phyloP scores from a whole-genome alignment of 2,797 vertebrate species.

The Lepidocolaptes lacrymiger region DNA sequence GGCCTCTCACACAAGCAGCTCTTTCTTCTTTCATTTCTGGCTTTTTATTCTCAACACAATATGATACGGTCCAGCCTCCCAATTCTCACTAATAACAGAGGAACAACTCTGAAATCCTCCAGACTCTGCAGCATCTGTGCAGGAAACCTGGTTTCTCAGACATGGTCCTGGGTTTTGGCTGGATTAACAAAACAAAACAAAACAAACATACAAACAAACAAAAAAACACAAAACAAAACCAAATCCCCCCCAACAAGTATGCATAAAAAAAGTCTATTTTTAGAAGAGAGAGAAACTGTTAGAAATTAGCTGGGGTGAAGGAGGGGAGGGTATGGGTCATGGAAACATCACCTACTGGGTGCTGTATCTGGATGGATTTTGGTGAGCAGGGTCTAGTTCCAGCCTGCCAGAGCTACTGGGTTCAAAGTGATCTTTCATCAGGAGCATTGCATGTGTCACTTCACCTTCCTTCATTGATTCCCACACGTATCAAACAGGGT shows the following conservation, averaged over 20 bases:
- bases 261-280: neutral
- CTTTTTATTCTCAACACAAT: neutral
- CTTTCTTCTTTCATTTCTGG: conserved; percentile 41
- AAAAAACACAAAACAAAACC: too few species aligned
- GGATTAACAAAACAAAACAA: neutral
- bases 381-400: neutral
- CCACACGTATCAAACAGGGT: neutral
- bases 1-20: neutral
- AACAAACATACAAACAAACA: too few species aligned
- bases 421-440: neutral
- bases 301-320: neutral
- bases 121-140: neutral
- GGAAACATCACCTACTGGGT: neutral
- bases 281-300: neutral
- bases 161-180: neutral
- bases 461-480: neutral
- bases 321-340: neutral
- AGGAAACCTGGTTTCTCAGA: neutral
- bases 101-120: neutral
- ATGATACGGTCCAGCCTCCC: neutral
- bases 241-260: accelerated
- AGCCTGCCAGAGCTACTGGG: neutral
- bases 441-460: neutral
- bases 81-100: neutral
- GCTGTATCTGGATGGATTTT: neutral